A percentile compares a stretch with the other conserved stretches of the same genome.
Conservation (phyloP, 2,888 invertebrate genomes). For the Cryptus armator region DNA sequence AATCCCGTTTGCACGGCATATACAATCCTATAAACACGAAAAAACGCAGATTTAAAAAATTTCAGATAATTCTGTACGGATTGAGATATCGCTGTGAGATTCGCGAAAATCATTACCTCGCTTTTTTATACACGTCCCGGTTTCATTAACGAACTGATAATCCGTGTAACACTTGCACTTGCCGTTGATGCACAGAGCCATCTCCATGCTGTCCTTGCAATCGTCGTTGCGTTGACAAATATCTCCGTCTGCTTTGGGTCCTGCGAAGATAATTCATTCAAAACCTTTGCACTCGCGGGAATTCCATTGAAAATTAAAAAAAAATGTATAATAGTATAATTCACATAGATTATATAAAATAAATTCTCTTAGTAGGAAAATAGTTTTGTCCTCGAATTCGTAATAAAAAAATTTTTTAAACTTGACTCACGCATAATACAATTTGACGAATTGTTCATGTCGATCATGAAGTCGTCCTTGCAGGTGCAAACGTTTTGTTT, state of each 20-base stretch:
- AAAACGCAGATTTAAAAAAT: neutral
- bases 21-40: constrained; percentile 70
- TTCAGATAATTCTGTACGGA: neutral
- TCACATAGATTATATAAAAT: no score
- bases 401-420: no score
- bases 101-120: constrained; percentile 66
- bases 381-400: neutral
- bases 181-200: constrained; percentile 72
- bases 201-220: constrained; percentile 73
- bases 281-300: no score
- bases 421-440: constrained; percentile 75
- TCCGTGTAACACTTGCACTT: constrained; percentile 72
- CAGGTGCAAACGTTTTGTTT: constrained; percentile 76
- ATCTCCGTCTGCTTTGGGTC: constrained; percentile 71
- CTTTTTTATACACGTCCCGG: constrained; percentile 70
- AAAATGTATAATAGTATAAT: no score
- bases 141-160: constrained; percentile 73
- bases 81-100: neutral
- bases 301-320: no score
- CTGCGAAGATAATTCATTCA: constrained; percentile 61
- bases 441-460: constrained; percentile 77
- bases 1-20: constrained; percentile 66
- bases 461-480: constrained; percentile 73
- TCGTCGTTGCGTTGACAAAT: constrained; percentile 75
- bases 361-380: no score